Percentiles rank a stretch among this genome's conserved stretches.
phyloP scores from a whole-genome alignment of 2,888 invertebrate species.

The Stictocephala bisonia region DNA sequence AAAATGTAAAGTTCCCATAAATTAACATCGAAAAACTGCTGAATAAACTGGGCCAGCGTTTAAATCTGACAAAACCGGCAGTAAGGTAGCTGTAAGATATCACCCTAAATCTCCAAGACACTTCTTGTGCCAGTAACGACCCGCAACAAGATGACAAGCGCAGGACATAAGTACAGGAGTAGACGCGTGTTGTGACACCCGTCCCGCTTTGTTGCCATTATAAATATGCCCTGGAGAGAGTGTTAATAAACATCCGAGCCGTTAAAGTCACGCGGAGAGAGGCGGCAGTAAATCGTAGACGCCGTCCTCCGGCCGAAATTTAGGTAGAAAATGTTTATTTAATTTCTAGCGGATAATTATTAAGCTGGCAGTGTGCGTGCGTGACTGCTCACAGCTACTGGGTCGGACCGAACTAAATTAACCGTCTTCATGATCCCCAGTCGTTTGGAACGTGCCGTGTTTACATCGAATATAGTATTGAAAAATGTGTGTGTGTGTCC shows the following conservation, averaged over 20 bases:
- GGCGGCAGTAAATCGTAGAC: not conserved
- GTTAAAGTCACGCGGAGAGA: not conserved
- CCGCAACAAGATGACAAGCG: too few relatives aligned
- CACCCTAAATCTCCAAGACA: too few relatives aligned
- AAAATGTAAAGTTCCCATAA: too few relatives aligned
- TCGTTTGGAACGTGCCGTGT: constrained; percentile 21
- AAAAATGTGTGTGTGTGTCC: constrained; percentile 17
- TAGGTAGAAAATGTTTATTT: not conserved
- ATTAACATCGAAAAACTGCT: too few relatives aligned
- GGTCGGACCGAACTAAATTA: not conserved
- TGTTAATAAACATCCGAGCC: constrained; percentile 13
- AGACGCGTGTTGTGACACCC: constrained; percentile 1
- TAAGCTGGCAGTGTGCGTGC: not conserved
- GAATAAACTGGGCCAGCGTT: too few relatives aligned
- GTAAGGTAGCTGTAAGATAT: too few relatives aligned
- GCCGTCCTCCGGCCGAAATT: not conserved
- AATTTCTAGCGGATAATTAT: constrained; percentile 12
- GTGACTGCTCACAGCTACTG: not conserved
- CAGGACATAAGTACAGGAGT: not conserved
- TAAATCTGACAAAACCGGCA: too few relatives aligned
- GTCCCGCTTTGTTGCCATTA: not conserved
- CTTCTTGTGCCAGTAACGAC: too few relatives aligned
- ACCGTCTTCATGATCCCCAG: not conserved
- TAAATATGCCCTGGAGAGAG: constrained; percentile 18
- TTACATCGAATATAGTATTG: constrained; percentile 33